Evolutionary conservation across 2,113 vertebrate species (phyloP), one percentile per base, ranked within the genome.

Genomic region (Seriola rivoliana): DNA sequence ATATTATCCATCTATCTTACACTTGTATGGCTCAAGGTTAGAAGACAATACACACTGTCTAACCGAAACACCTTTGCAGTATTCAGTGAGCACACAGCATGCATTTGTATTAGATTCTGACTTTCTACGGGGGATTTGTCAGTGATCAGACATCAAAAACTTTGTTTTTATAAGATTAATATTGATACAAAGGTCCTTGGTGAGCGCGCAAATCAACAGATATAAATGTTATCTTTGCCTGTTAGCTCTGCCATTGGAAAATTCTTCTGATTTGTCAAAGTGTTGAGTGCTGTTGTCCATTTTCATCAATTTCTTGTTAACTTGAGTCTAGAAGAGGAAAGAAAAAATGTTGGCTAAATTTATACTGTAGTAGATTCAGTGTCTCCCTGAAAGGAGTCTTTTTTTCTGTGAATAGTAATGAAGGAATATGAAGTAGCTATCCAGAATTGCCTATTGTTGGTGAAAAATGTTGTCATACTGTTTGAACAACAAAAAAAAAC

Each of bases 81-180:
- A 54, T 54, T 54, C 52, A 54, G 14, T 14, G 12, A 11, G 16
- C 7, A 63, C 8, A 13, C 36, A 55, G 54, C 5, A 40, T 21
- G 8, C 3, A n/a, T 57, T 17, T 38, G 7, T 52, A 74, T 58
- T 8, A 29, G 40, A 73, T 48, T 48, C 4, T 25, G 54, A 12
- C 42, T 19, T 48, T 60, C 16, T 63, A 17, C 10, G 23, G 11
- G 6, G 11, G 12, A 34, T 71, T 17, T 19, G 17, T 54, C 64
- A 62, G 6, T 66, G 23, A 14, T 5, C 48, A 64, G 23, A 34
- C 36, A 23, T 44, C 44, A 32, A 63, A 42, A 70, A 1, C 14
- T 48, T 48, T 66, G 17, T 46, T 48, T 73, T 40, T 72, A 36
- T 10, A 14, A 36, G 69, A 66, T 80, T 54, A 52, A 23, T 8